A percentile compares a stretch with the other conserved stretches of the same genome.
These are phyloP conservation scores for Syngnathus rostellatus DNA, from an alignment of 2,797 vertebrate species.

Conservation along the genomic window DNA sequence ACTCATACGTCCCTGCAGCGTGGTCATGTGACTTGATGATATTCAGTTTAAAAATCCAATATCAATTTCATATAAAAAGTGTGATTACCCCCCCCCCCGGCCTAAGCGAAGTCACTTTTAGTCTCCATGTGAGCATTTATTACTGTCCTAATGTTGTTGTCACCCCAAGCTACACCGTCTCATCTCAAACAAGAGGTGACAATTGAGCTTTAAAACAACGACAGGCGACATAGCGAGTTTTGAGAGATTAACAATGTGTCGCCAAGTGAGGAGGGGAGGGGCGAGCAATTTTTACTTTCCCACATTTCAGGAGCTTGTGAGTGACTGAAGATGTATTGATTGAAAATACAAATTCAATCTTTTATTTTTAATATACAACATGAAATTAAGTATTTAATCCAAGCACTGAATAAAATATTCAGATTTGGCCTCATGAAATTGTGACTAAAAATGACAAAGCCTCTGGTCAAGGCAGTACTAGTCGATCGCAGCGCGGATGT, in stretches of 20 bases:
- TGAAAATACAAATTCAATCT: slow-evolving; percentile 4
- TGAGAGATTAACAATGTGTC: slow-evolving; percentile 4
- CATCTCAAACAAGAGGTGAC: background rate
- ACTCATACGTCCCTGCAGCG: background rate
- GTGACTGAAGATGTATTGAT: slow-evolving; percentile 9
- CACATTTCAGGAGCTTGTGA: background rate
- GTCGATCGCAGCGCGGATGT: slow-evolving; percentile 29
- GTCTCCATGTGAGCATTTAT: slow-evolving; percentile 2
- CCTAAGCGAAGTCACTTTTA: background rate
- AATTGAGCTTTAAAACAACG: background rate
- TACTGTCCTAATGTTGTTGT: slow-evolving; percentile 1
- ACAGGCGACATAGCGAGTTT: background rate
- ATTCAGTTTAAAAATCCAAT: slow-evolving; percentile 1
- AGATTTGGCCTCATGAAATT: background rate
- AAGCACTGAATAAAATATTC: background rate
- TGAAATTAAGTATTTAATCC: slow-evolving; percentile 1
- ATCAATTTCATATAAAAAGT: background rate
- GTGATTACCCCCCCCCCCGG: background rate
- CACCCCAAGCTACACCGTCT: background rate
- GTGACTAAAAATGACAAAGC: slow-evolving; percentile 3
- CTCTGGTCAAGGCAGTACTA: background rate
- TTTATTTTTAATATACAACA: slow-evolving; percentile 17
- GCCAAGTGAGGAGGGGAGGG: background rate
- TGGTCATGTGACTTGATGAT: background rate
- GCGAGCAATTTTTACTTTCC: background rate